These are phyloP conservation scores for Tenthredo mesomela DNA, from an alignment of 2,888 invertebrate species.

Conservation along the genomic window DNA sequence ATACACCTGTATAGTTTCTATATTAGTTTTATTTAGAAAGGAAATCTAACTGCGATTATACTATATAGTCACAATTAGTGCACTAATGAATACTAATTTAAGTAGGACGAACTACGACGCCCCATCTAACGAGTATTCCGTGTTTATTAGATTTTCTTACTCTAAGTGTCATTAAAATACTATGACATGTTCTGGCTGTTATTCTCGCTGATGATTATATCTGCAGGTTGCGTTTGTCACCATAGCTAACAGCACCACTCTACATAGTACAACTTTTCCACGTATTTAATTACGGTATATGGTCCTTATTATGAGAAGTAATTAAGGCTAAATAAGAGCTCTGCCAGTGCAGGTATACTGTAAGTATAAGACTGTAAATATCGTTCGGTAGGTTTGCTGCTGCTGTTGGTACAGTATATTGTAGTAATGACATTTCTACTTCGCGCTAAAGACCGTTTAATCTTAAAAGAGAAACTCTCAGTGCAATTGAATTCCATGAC, in stretches of 20 bases:
- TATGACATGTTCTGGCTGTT: neutral
- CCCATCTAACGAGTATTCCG: conserved; percentile 30
- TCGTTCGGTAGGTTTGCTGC: neutral
- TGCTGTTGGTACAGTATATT: neutral
- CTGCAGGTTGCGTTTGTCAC: neutral
- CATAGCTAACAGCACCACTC: neutral
- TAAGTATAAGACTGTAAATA: neutral
- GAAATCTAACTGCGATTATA: neutral
- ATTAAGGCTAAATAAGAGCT: neutral
- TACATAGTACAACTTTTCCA: neutral
- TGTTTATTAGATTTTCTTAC: neutral
- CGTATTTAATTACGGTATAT: conserved; percentile 9
- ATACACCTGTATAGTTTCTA: neutral
- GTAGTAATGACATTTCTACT: neutral
- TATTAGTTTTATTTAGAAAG: neutral
- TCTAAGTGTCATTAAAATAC: conserved; percentile 10
- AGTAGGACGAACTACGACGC: conserved; percentile 22
- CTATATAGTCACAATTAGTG: neutral
- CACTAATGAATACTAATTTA: neutral
- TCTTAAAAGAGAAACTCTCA: neutral
- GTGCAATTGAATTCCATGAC: neutral
- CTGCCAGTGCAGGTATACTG: neutral
- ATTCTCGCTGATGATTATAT: neutral
- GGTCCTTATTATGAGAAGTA: conserved; percentile 5
- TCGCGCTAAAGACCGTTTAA: neutral